Evolutionary conservation across 2,797 vertebrate genomes (phyloP), one percentile per base, ranked within the genome.

Genomic region (Selene dorsalis): DNA sequence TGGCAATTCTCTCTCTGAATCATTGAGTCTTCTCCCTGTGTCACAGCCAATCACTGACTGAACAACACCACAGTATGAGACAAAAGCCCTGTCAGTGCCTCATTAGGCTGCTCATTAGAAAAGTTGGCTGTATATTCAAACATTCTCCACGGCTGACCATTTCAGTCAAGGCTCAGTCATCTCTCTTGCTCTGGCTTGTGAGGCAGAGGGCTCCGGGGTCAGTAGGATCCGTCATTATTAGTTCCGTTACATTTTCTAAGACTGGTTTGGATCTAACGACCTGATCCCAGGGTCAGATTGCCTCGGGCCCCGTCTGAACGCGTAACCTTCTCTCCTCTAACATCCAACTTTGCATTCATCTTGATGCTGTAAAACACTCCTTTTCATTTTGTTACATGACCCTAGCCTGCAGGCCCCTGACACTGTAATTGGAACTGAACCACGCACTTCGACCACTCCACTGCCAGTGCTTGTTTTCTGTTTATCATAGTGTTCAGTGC

Each of bases 101-200:
- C 89, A 91, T 91, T 92, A 91, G 82, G 47, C 84, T 68, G 72
- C 84, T 93, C 89, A 80, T 93, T 91, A 92, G 66, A 74, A 74
- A 84, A 75, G 70, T 73, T 60, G 78, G 79, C 87, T 87, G 69
- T 85, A 77, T 75, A 83, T 83, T 85, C 69, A 81, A 67, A 88
- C 69, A 70, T 75, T 79, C 66, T 86, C 81, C 75, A 66, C 2
- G 24, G 79, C 83, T 84, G 88, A 88, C 87, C 83, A 67, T 85
- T 85, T 73, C 69, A 88, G 84, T 88, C 80, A 68, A 84, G 81
- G 77, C 84, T 47, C 79, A 85, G 71, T 84, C 85, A 77, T 87
- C 57, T 72, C 73, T 83, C 62, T 57, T 41, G 72, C 83, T 58
- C 71, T 62, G 38, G 22, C 71, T 61, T 58, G 69, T 70, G 22